phyloP scores from a whole-genome alignment of 2,113 vertebrate species.

The Arvicanthis niloticus region DNA sequence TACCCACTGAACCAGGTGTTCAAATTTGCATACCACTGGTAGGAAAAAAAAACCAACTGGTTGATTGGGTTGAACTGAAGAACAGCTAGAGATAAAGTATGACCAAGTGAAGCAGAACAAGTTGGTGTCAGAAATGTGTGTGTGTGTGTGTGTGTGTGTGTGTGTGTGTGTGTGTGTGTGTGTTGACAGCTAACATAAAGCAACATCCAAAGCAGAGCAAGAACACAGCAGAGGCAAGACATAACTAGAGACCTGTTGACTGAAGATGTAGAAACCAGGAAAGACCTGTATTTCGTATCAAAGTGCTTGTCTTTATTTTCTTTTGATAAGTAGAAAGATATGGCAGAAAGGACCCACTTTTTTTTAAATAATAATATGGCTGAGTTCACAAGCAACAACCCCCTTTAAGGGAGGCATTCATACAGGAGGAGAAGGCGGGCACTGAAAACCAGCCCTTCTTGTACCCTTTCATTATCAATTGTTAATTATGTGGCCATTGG shows the following conservation, averaged over 20 bases:
- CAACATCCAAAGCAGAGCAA: not conserved
- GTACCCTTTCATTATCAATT: not conserved
- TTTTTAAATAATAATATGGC: not conserved
- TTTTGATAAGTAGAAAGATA: constrained; percentile 2
- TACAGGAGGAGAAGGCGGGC: not conserved
- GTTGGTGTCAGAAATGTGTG: not conserved
- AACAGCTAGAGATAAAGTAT: not conserved
- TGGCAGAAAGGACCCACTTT: not conserved
- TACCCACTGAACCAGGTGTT: not conserved
- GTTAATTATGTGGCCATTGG: not conserved
- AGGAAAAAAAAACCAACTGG: not conserved
- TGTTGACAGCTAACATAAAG: not conserved
- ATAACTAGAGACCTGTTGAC: not conserved
- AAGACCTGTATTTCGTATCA: not conserved
- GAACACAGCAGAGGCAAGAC: not conserved
- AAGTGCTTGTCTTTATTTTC: not conserved
- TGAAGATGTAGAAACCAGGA: not conserved
- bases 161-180: not conserved
- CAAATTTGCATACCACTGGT: not conserved
- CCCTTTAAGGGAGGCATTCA: not conserved
- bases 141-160: not conserved
- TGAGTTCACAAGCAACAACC: not conserved
- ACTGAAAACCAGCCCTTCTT: not conserved
- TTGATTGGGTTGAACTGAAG: not conserved
- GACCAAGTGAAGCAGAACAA: not conserved